Evolutionary conservation across 2,113 vertebrate genomes (phyloP), one percentile per base, ranked within the genome.

Genomic region (Collichthys lucidus): DNA sequence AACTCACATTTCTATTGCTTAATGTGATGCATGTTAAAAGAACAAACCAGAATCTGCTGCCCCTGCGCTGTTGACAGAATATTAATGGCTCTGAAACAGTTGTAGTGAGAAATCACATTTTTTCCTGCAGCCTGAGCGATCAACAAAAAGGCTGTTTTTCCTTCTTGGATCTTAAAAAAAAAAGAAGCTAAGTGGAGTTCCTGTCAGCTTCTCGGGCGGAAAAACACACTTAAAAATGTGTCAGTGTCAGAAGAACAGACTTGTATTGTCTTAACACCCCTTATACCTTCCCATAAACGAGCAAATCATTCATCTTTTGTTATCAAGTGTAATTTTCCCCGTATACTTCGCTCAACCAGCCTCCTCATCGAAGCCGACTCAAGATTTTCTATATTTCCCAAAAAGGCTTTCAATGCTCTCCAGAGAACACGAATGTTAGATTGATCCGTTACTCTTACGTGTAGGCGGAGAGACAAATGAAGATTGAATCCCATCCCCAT

Each of bases 11-110:
- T 91, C 67, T 85, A 76, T 77, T 88, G 82, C 77, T 84, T 84
- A 80, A 75, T 84, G 87, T 52, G 67, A 84, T 84, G 87, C 80
- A 84, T 88, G 82, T 91, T 92, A 84, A 90, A 35, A 90, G 82
- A 87, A 83, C 72, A 83, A 80, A 77, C 68, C 62, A 82, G 77
- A 78, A 80, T 86, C 59, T 77, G 77, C 57, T 56, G 66, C 72
- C 55, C 35, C 60, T 5, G 35, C 10, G 74, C 64, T 46, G 64
- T 63, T 81, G 67, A 78, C 68, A 55, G 90, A 91, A 89, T 91
- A 81, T 86, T 79, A 88, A 89, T 79, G 49, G 29, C 47, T 62
- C 46, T 73, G 57, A 79, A 50, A 31, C 47, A 24, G 75, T 40
- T 75, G 72, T 44, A 44, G 29, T 12, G 62, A 65, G 68, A 81